A percentile compares a stretch with the other conserved stretches of the same genome.
Evolutionary conservation across 2,888 invertebrate genomes (phyloP).

Genomic region (Chrysolina americana): DNA sequence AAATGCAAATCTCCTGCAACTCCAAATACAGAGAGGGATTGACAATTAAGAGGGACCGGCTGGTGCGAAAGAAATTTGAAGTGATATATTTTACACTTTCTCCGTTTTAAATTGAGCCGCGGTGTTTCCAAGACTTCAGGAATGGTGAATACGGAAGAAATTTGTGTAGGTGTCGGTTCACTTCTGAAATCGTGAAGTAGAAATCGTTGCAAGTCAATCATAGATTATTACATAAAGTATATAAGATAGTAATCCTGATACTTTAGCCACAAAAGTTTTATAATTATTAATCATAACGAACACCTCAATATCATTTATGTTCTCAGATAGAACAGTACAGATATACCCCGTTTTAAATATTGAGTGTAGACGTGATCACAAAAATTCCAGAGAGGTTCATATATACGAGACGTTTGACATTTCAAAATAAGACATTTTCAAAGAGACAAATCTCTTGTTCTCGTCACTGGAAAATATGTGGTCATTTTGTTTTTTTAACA

Average conservation of each 20-base stretch:
- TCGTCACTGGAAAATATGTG: no score
- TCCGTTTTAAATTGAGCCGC: neutral
- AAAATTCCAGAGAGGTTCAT: no score
- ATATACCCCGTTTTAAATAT: no score
- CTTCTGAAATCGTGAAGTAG: neutral
- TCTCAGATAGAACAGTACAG: no score
- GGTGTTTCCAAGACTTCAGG: conserved; percentile 10
- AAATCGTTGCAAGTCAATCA: neutral
- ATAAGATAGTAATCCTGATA: neutral
- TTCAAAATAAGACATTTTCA: no score
- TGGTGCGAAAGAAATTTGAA: conserved; percentile 7
- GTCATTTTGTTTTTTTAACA: no score
- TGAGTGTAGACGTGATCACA: no score
- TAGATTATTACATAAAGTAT: neutral
- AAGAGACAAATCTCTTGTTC: no score
- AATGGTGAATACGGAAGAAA: neutral
- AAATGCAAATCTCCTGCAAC: neutral
- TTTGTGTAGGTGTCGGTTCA: neutral
- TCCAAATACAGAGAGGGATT: conserved; percentile 19
- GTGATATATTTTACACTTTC: neutral
- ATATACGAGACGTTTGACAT: no score
- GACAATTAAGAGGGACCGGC: conserved; percentile 4
- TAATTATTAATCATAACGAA: no score
- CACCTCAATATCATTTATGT: no score
- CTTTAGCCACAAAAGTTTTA: neutral